Base-by-base conservation (phyloP, 2,797 vertebrate genomes). In the Leptatherina wallacei region DNA sequence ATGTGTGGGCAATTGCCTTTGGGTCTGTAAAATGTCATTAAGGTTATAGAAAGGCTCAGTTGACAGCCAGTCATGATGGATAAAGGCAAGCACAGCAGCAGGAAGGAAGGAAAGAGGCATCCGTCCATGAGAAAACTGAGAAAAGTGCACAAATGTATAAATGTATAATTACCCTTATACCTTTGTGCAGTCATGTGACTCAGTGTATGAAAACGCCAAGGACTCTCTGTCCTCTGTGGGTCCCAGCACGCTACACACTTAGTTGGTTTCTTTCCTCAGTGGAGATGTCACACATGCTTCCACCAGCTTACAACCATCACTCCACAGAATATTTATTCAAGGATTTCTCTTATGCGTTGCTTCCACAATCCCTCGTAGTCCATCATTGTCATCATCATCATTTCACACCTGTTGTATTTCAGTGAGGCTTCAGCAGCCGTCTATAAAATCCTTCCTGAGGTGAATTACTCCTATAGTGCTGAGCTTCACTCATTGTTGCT, bases 201-300 rank as follows among this genome's bases (percentile, higher is more conserved):
- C 63, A 30, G 55, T 77, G 57, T 83, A 83, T 47, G 65, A 77
- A 75, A 81, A 77, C 66, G 11, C 65, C 82, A 87, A 93, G 89
- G 90, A 86, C 89, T 44, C 69, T 20, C 14, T 80, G 90, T 88
- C 91, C 91, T 94, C 86, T 83, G 32, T 35, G 16, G 71, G 79
- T 47, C 56, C 75, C 18, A 6, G 57, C 44, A 1, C 32, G 42
- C 55, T 80, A 51, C 42, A 49, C 36, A 65, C 54, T 57, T 54
- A 38, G 72, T 60, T 80, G 69, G 20, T 77, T 64, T 55, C 62
- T 69, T 69, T 71, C 58, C 56, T 67, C 67, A 73, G 27, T 65
- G 54, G 49, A 62, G 52, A 57, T 60, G 49, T 65, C 69, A 33
- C 56, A 63, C 61, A 70, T 40, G 22, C 65, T 66, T 42, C 49